Base-by-base conservation (phyloP, 2,888 invertebrate genomes). In the Orchesellides sinensis region DNA sequence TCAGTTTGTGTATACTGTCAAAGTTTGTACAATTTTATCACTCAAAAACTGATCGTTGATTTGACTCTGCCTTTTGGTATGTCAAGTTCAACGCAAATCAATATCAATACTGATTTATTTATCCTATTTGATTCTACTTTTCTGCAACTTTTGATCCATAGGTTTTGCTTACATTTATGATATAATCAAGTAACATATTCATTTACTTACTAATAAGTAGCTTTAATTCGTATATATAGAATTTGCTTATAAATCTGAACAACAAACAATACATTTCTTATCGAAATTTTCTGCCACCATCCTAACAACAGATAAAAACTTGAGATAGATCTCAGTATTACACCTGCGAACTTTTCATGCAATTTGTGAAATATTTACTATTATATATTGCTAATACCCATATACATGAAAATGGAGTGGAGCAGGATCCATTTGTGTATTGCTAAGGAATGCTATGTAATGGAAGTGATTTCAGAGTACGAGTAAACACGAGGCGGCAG, bases 51-150 rank as follows among this genome's bases (percentile, higher is more conserved):
- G 61, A 61, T 61, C 14, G 17, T 19, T 32, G 29, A 17, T 5
- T 61, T n/a, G 3, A 19, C 29, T 29, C n/a, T 29, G 32, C 54
- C n/a, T 54, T 47, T 54, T n/a, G n/a, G n/a, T n/a, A 4, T 17
- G 32, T n/a, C 61, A 61, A 10, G 32, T 32, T 61, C 35, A 61
- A 61, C 32, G 56, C 35, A 61, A 32, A 61, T 32, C 61, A 40
- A 40, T 40, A n/a, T 40, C 40, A 10, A 40, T 10, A 40, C n/a
- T n/a, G n/a, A n/a, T 40, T 40, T 40, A 40, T 14, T 40, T 49
- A 49, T n/a, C 17, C 21, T 6, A 17, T 49, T 49, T 3, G 47
- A n/a, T 47, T 49, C n/a, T 17, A 19, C 12, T 35, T 35, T 5
- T 49, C n/a, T 49, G 17, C 49, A 49, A 19, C 2, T n/a, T 2